phyloP scores from a whole-genome alignment of 2,888 invertebrate genomes.

The Tipula unca region DNA sequence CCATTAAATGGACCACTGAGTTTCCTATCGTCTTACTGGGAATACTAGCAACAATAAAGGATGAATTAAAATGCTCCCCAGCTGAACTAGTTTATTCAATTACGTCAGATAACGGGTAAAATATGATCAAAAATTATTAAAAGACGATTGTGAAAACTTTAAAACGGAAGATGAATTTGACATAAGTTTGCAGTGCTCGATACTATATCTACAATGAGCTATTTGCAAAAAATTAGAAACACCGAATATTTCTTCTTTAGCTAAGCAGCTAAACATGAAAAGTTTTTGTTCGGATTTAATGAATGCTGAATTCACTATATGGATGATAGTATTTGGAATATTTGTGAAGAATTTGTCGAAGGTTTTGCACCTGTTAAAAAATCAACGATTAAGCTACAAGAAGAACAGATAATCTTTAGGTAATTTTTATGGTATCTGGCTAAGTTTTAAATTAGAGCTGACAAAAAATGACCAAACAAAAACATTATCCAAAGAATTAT shows the following conservation, averaged over 20 bases:
- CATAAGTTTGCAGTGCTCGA: not conserved
- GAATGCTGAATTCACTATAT: not conserved
- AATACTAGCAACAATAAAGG: too few relatives aligned
- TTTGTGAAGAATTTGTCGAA: not conserved
- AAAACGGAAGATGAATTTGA: not conserved
- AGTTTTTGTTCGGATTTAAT: slow-evolving; percentile 9
- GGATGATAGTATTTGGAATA: not conserved
- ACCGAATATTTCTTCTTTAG: not conserved
- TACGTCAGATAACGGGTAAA: not conserved
- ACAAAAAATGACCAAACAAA: slow-evolving; percentile 20
- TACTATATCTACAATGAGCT: not conserved
- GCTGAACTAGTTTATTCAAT: not conserved
- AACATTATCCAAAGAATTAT: too few relatives aligned
- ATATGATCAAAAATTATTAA: slow-evolving; percentile 14
- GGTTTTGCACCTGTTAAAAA: not conserved
- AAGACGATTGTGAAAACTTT: not conserved
- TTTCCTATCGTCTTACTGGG: too few relatives aligned
- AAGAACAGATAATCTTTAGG: not conserved
- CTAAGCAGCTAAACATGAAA: not conserved
- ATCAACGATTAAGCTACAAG: not conserved
- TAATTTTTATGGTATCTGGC: not conserved
- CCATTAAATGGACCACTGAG: too few relatives aligned
- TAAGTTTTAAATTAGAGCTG: slow-evolving; percentile 20
- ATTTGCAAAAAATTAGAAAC: not conserved
- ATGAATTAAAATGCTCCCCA: too few relatives aligned